phyloP scores from a whole-genome alignment of 2,797 vertebrate genomes.

The Neosalanx taihuensis region DNA sequence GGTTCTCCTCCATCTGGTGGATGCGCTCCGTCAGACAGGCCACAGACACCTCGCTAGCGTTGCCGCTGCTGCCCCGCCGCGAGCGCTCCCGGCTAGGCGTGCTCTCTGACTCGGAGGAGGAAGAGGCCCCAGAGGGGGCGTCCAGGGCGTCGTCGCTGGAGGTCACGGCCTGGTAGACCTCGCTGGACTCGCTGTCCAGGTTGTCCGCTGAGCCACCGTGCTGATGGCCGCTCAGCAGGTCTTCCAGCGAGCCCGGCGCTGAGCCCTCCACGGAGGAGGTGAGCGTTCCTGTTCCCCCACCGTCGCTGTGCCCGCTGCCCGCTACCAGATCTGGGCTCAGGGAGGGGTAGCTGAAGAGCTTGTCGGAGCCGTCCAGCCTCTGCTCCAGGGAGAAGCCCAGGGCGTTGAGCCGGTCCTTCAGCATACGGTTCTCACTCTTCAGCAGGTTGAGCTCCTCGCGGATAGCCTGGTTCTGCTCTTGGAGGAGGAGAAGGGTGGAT shows the following conservation, averaged over 20 bases:
- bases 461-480: conserved; percentile 92
- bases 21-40: conserved; percentile 94
- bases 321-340: conserved; percentile 82
- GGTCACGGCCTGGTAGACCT: conserved; percentile 92
- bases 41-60: conserved; percentile 87
- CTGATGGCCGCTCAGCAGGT: conserved; percentile 85
- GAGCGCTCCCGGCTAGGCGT: conserved; percentile 82
- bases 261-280: conserved; percentile 92
- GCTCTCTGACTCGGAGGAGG: conserved; percentile 88
- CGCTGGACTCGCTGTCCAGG: conserved; percentile 93
- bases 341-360: conserved; percentile 82
- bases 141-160: conserved; percentile 96
- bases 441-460: conserved; percentile 91
- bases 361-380: conserved; percentile 85
- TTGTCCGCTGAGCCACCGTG: conserved; percentile 92
- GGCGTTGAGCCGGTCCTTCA: conserved; percentile 92
- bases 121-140: conserved; percentile 84
- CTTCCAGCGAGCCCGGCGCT: conserved; percentile 90
- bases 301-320: conserved; percentile 80
- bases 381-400: conserved; percentile 95
- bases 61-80: conserved; percentile 85
- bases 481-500: conserved; percentile 85
- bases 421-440: conserved; percentile 95
- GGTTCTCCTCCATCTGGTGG: conserved; percentile 98
- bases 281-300: conserved; percentile 79